phyloP scores from a whole-genome alignment of 2,113 vertebrate species.

The human (Homo sapiens) region DNA sequence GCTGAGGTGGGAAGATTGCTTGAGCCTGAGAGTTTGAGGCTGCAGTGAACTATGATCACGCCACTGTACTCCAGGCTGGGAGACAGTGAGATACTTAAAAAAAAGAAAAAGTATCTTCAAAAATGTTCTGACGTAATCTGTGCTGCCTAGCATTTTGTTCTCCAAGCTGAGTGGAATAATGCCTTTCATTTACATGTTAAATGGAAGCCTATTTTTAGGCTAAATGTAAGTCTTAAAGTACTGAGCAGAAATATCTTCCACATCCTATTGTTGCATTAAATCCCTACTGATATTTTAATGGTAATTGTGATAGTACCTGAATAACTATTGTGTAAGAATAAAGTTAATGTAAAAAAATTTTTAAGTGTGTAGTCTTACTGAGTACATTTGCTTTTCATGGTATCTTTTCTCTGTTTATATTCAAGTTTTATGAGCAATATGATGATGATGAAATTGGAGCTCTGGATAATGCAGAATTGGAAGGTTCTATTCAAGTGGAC shows the following conservation, averaged over 20 bases:
- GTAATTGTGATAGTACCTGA: neutral
- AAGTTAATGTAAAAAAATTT: neutral
- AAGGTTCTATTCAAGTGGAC: slow-evolving; percentile 92
- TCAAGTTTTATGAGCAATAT: slow-evolving; percentile 96
- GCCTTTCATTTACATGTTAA: neutral
- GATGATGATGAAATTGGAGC: slow-evolving; percentile 98
- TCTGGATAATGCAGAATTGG: slow-evolving; percentile 95
- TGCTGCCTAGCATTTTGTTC: slow-evolving; percentile 9
- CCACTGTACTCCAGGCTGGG: too few species aligned
- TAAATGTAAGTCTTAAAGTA: neutral
- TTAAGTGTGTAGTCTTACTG: neutral
- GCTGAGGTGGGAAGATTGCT: too few species aligned
- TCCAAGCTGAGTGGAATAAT: neutral
- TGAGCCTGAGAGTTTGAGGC: too few species aligned
- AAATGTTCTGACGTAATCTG: neutral
- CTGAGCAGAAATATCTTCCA: neutral
- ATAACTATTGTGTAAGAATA: neutral
- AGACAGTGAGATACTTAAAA: too few species aligned
- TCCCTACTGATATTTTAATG: neutral
- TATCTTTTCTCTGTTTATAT: slow-evolving; percentile 41
- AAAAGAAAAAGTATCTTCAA: neutral
- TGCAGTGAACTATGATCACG: too few species aligned
- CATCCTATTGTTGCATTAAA: neutral
- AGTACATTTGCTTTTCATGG: neutral
- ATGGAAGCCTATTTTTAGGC: neutral